Base-by-base conservation (phyloP, 2,888 invertebrate genomes). In the Lacanobia wlatinum region DNA sequence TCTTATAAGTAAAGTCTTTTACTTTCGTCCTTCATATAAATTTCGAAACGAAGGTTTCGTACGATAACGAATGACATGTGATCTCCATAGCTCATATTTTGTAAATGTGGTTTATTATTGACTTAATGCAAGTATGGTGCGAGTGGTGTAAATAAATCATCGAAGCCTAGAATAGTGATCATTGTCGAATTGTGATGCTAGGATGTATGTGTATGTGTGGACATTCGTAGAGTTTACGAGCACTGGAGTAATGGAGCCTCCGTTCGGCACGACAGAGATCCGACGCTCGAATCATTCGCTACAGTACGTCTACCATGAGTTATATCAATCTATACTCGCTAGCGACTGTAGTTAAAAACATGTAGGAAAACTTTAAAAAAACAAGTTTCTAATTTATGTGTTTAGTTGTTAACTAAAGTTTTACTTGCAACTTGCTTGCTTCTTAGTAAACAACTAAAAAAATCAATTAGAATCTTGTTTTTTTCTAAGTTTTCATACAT, bases 141-240 rank as follows among this genome's bases (percentile, higher is more conserved):
- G 72, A 73, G 70, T 78, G 77, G 78, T 80, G 74, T 84, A 75
- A 58, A 78, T 84, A 80, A 80, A 84, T 85, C 84, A 85, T 84
- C 81, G 81, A 86, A 82, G 63, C 76, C 63, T 82, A 83, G 81
- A 70, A 84, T 89, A 87, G 84, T 87, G 84, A 88, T 84, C 80
- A 83, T 85, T 79, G 88, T 87, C 87, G 87, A 87, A 87, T 90
- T 90, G 86, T 90, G 83, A 86, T 87, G 85, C 68, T 72, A 63
- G 60, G 16, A 43, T 62, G 65, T 80, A 61, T 63, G 71, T 76
- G 46, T 56, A 18, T 43, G 62, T 56, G n/a, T 34, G 55, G 63
- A 68, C 68, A 73, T 66, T 48, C 59, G 52, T 53, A 76, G 78
- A 80, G 80, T 86, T 85, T 84, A 84, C 79, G 86, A 83, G 74